phyloP scores from a whole-genome alignment of 2,113 vertebrate genomes.

The Neodontobutis hainanensis region DNA sequence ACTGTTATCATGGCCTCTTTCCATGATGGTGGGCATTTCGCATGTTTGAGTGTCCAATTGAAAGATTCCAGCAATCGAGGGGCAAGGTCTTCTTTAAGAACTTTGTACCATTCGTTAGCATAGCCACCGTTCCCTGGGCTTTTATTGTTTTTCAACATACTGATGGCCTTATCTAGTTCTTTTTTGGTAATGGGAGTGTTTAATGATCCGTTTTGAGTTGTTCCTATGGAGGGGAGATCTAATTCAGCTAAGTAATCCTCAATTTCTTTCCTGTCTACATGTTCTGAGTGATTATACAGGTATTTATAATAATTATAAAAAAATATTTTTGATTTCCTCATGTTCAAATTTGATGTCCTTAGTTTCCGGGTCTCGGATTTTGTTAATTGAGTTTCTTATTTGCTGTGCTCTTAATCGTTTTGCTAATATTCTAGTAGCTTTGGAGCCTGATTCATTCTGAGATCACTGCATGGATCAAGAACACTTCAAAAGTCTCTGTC shows the following conservation, averaged over 20 bases:
- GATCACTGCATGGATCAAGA: no score
- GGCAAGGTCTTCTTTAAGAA: no score
- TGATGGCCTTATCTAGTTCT: not conserved
- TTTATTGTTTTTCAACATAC: not conserved
- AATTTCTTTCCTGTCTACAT: not conserved
- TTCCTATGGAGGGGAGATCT: conserved; percentile 1
- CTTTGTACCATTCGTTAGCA: not conserved
- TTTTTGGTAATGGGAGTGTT: not conserved
- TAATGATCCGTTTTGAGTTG: no score
- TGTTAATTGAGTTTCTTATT: not conserved
- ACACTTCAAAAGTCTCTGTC: no score
- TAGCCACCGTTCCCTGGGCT: not conserved
- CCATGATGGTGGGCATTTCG: no score
- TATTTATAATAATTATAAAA: not conserved
- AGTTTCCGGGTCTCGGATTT: not conserved
- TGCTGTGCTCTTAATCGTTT: not conserved
- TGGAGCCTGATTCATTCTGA: not conserved
- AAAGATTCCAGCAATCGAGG: no score
- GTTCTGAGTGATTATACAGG: not conserved
- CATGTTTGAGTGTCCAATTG: no score
- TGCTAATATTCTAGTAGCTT: conserved; percentile 1
- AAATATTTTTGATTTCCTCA: not conserved
- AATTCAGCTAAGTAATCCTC: not conserved
- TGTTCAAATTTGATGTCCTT: not conserved
- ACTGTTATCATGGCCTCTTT: no score